phyloP scores from a whole-genome alignment of 2,113 vertebrate species.

The Isichthys henryi region DNA sequence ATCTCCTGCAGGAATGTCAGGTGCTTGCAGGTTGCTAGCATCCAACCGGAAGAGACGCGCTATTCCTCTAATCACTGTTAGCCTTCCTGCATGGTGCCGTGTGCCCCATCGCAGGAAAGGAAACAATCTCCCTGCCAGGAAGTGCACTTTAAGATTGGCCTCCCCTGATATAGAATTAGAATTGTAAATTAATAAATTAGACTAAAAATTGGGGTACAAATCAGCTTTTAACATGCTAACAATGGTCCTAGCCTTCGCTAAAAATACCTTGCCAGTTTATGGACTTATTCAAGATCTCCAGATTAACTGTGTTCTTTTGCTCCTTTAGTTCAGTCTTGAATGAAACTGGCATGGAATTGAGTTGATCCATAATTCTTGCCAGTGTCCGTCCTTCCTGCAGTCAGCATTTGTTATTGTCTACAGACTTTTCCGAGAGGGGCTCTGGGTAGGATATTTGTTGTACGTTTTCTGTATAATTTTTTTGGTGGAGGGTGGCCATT shows the following conservation, averaged over 20 bases:
- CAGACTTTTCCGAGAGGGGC: neutral
- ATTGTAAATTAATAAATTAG: neutral
- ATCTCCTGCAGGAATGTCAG: neutral
- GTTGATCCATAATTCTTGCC: neutral
- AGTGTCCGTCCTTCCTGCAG: neutral
- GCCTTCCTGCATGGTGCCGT: neutral
- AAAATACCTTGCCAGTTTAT: neutral
- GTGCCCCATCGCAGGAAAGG: neutral
- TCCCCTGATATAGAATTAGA: neutral
- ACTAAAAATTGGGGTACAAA: neutral
- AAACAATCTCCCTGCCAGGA: neutral
- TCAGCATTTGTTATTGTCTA: neutral
- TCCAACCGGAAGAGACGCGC: neutral
- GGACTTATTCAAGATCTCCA: neutral
- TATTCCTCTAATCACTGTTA: neutral
- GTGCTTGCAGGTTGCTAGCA: neutral
- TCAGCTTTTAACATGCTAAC: neutral
- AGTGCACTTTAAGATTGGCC: neutral
- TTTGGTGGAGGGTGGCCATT: too few relatives aligned
- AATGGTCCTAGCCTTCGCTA: neutral
- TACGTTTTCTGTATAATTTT: neutral
- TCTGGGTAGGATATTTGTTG: neutral
- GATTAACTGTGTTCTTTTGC: neutral
- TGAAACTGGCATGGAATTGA: neutral
- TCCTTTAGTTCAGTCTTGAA: neutral